Evolutionary conservation across 2,797 vertebrate species (phyloP).

Genomic region (Psittacula derbiana): DNA sequence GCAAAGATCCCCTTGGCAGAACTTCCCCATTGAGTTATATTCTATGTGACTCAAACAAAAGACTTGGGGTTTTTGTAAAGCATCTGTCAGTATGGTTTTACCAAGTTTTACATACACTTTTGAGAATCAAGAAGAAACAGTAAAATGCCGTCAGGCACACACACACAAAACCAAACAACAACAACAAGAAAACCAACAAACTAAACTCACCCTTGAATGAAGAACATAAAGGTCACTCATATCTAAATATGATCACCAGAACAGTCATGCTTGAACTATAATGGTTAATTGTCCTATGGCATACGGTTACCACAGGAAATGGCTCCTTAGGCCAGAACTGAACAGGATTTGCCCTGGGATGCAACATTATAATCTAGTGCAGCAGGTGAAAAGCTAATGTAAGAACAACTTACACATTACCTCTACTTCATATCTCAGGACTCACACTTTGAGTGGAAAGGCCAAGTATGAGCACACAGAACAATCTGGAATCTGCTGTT

Average conservation of each 20-base stretch:
- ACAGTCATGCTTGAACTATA: not conserved
- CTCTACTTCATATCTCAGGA: not conserved
- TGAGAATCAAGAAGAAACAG: not conserved
- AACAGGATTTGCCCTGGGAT: not conserved
- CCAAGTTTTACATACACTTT: not conserved
- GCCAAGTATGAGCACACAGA: not conserved
- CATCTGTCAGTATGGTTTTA: not conserved
- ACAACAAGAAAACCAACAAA: not conserved
- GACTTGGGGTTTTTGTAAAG: not conserved
- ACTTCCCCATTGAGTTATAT: not conserved
- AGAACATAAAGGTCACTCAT: not conserved
- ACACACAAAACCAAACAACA: not conserved
- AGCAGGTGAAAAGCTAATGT: not conserved
- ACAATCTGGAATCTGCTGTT: not conserved
- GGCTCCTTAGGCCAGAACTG: not conserved
- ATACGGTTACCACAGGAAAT: not conserved
- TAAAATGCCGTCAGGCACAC: not conserved
- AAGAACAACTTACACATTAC: not conserved
- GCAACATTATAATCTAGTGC: accelerated
- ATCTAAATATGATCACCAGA: not conserved
- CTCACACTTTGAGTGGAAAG: not conserved
- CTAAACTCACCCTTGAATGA: not conserved
- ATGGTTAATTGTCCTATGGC: not conserved
- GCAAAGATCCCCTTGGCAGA: not conserved
- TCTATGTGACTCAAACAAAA: not conserved